These are phyloP conservation scores for Lycodopsis pacificus DNA, from an alignment of 2,797 vertebrate species.

Conservation along the genomic window DNA sequence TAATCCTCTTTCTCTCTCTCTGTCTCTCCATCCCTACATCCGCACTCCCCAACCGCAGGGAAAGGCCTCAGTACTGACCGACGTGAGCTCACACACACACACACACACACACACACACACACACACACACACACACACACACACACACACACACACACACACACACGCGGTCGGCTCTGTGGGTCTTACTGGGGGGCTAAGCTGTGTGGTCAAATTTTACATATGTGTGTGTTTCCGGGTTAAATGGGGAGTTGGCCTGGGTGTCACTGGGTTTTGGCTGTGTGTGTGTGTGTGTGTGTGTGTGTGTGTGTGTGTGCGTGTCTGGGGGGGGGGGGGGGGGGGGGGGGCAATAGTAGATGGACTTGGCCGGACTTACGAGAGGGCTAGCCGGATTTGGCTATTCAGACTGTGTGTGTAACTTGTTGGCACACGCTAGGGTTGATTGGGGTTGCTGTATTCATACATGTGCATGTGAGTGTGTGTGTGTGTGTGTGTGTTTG, in stretches of 20 bases:
- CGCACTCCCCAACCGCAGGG: slow-evolving; percentile 62
- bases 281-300: slow-evolving; percentile 18
- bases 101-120: slow-evolving; percentile 38
- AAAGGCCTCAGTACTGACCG: slow-evolving; percentile 76
- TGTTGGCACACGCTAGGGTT: slow-evolving; percentile 58
- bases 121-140: slow-evolving; percentile 44
- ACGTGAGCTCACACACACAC: slow-evolving; percentile 36
- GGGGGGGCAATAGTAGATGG: slow-evolving; percentile 32
- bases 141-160: slow-evolving; percentile 44
- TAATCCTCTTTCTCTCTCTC: slow-evolving; percentile 79
- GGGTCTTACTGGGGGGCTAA: slow-evolving; percentile 72
- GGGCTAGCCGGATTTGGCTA: slow-evolving; percentile 67
- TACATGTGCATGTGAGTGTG: slow-evolving; percentile 45
- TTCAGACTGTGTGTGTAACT: slow-evolving; percentile 38
- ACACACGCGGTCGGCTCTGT: slow-evolving; percentile 29
- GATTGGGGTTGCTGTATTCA: slow-evolving; percentile 28
- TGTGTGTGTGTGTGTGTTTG: slow-evolving; percentile 51
- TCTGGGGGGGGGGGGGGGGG: slow-evolving; percentile 1
- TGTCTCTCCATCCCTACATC: slow-evolving; percentile 68
- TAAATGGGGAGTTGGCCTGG: slow-evolving; percentile 61
- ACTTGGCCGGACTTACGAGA: slow-evolving; percentile 65
- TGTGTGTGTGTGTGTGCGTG: slow-evolving; percentile 13
- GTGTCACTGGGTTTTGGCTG: slow-evolving; percentile 51
- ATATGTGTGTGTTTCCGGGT: slow-evolving; percentile 61
- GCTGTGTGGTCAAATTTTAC: slow-evolving; percentile 75